These are phyloP conservation scores for Melanchra persicariae DNA, from an alignment of 2,888 invertebrate species.

Conservation along the genomic window DNA sequence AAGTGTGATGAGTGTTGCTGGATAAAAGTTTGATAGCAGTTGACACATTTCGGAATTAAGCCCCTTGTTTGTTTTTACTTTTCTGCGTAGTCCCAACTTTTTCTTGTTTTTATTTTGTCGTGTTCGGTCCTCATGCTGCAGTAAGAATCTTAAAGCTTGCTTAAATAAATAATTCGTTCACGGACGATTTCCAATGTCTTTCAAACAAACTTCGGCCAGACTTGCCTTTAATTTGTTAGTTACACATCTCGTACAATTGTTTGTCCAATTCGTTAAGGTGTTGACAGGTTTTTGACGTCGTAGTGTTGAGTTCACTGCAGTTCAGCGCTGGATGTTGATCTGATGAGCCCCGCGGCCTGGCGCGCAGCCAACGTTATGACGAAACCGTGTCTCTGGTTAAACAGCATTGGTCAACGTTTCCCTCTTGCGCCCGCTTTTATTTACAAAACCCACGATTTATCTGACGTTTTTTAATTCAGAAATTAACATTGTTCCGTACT, in stretches of 20 bases:
- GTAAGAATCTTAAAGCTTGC: background rate
- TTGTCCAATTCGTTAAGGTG: constrained; percentile 70
- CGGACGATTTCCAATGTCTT: constrained; percentile 21
- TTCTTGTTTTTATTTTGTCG: background rate
- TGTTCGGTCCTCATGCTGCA: background rate
- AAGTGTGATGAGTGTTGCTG: constrained; percentile 38
- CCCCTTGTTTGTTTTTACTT: background rate
- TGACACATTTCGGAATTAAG: constrained; percentile 20
- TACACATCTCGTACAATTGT: constrained; percentile 68
- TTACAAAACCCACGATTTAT: constrained; percentile 54
- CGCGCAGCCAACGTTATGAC: constrained; percentile 77
- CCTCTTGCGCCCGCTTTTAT: constrained; percentile 60
- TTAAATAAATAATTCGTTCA: background rate
- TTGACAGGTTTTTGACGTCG: constrained; percentile 71
- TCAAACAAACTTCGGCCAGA: constrained; percentile 50
- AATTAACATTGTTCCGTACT: constrained; percentile 38
- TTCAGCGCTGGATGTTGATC: constrained; percentile 69
- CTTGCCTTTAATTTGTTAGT: constrained; percentile 63
- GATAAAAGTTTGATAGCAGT: constrained; percentile 24
- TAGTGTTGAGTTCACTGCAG: constrained; percentile 73
- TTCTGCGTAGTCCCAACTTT: background rate
- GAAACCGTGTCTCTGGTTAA: constrained; percentile 73
- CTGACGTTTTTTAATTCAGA: constrained; percentile 44
- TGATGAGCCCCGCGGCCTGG: constrained; percentile 72
- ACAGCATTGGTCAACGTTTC: constrained; percentile 69